Percentiles rank a stretch among this genome's conserved stretches.
Evolutionary conservation across 2,113 vertebrate species (phyloP).

Genomic region (Suncus etruscus): DNA sequence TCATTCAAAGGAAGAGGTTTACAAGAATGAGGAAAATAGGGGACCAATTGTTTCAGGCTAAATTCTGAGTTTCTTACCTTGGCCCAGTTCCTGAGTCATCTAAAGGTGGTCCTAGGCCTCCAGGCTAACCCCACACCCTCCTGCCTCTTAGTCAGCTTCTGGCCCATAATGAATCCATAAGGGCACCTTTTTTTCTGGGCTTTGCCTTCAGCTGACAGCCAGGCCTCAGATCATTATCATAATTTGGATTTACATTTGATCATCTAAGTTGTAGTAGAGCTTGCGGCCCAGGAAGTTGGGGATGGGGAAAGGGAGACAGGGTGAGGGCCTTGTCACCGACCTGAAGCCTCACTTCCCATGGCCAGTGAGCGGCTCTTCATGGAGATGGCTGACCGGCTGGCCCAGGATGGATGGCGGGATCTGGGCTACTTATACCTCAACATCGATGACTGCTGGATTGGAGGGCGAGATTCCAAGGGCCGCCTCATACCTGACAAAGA

Average conservation of each 20-base stretch:
- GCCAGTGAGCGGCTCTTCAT: slow-evolving; percentile 92
- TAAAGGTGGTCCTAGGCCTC: background rate
- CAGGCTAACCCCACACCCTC: background rate
- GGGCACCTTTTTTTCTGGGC: too few species aligned
- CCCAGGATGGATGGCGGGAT: slow-evolving; percentile 90
- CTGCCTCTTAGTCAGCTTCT: background rate
- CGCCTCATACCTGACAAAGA: slow-evolving; percentile 90
- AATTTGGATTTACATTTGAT: background rate
- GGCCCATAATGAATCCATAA: background rate
- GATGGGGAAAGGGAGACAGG: background rate
- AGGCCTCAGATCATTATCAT: background rate
- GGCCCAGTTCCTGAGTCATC: background rate
- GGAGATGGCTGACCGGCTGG: slow-evolving; percentile 94
- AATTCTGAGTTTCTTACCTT: too few species aligned
- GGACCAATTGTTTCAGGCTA: too few species aligned
- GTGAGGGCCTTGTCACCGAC: background rate
- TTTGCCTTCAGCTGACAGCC: too few species aligned
- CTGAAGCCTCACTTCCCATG: background rate
- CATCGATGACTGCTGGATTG: slow-evolving; percentile 97
- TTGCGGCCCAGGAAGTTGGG: background rate
- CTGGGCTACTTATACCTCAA: slow-evolving; percentile 92
- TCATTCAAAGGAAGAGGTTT: too few species aligned
- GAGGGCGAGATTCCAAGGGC: slow-evolving; percentile 87
- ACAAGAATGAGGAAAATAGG: too few species aligned
- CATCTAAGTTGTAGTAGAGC: background rate